Evolutionary conservation across 2,888 invertebrate genomes (phyloP), one percentile per base, ranked within the genome.

Genomic region (Scrobipalpa costella): DNA sequence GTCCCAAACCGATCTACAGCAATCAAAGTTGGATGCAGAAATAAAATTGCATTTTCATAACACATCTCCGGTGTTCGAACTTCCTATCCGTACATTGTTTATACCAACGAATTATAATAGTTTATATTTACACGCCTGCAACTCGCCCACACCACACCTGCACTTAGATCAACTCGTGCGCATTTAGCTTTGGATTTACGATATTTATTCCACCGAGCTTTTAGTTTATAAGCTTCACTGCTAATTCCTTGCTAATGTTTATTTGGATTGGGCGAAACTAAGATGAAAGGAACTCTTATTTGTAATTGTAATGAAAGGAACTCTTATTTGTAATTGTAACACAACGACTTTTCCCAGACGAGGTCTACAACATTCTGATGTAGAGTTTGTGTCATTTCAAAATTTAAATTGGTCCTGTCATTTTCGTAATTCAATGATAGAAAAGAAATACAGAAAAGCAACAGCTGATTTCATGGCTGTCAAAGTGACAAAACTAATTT

Each of bases 151-250:
- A 55, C 21, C 21, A 17, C 55, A 33, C 55, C 55, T 55, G 55
- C 55, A 55, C 55, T 50, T 7, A 19, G 21, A 50, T 50, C 50
- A 17, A 50, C 50, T 55, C 55, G 27, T 55, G 55, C 55, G 55
- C 55, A 55, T 55, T 33, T 55, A 33, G n/a, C 27, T 55, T 55
- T 7, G n/a, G 33, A 33, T 55, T 52, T 52, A 21, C 50, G 50
- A 52, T 52, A 52, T 52, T 52, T 52, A 52, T 52, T 52, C 50
- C 55, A 7, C 34, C 15, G 15, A n/a, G 55, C 55, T 33, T 50
- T 50, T n/a, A 55, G 34, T 34, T 55, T 55, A 55, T 33, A 55
- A 50, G 21, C 55, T 33, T n/a, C n/a, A n/a, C 21, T 55, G 55
- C 55, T 3, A 55, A 55, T 33, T 55, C 49, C 19, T 52, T 52